A percentile compares a stretch with the other conserved stretches of the same genome.
These are phyloP conservation scores for Drosophila neocordata DNA, from an alignment of 1,140 invertebrate species.

Conservation along the genomic window DNA sequence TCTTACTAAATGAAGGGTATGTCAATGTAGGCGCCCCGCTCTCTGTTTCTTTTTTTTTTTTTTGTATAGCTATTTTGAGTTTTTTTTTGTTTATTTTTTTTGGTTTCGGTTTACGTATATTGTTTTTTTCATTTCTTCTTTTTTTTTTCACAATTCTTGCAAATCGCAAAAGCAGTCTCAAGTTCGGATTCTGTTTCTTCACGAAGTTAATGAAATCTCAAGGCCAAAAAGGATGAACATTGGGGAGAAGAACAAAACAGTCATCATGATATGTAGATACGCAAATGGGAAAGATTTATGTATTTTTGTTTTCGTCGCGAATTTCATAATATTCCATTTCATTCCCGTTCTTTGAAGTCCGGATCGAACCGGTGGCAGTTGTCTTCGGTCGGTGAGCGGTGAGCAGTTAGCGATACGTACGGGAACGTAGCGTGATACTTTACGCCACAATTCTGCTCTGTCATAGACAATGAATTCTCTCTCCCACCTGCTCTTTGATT, in stretches of 20 bases:
- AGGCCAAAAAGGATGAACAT: slow-evolving; percentile 68
- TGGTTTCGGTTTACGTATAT: too few species aligned
- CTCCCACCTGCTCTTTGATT: background rate
- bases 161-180: slow-evolving; percentile 59
- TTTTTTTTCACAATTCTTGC: slow-evolving; percentile 30
- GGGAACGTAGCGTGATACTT: background rate
- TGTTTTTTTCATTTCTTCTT: too few species aligned
- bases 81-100: too few species aligned
- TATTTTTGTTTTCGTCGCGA: slow-evolving; percentile 62
- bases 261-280: background rate
- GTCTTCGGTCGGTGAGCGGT: too few species aligned
- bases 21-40: too few species aligned
- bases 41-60: too few species aligned
- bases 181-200: slow-evolving; percentile 42
- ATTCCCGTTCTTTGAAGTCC: slow-evolving; percentile 35
- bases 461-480: background rate
- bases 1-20: too few species aligned
- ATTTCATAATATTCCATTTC: slow-evolving; percentile 67
- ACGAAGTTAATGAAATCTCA: slow-evolving; percentile 61
- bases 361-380: slow-evolving; percentile 17
- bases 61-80: too few species aligned
- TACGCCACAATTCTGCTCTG: background rate
- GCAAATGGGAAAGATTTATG: slow-evolving; percentile 54
- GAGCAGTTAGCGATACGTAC: too few species aligned
- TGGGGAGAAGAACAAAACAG: slow-evolving; percentile 11